Percentiles rank a stretch among this genome's conserved stretches.
Evolutionary conservation across 1,140 invertebrate species (phyloP).

Genomic region (Ceratoteleas bidentatus): DNA sequence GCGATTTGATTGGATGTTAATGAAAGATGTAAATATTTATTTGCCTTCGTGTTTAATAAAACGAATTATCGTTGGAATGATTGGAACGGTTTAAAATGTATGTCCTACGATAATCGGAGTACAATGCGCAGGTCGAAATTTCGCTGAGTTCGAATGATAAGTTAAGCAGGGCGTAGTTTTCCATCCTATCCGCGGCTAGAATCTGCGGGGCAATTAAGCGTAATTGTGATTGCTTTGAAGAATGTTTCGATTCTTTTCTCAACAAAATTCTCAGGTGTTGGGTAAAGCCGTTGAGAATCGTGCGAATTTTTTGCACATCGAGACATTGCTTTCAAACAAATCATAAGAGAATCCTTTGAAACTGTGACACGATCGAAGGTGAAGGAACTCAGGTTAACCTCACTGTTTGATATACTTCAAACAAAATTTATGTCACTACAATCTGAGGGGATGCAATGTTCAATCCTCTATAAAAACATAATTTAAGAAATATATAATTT

Average conservation of each 20-base stretch:
- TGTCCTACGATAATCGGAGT: neutral
- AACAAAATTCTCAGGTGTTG: slow-evolving; percentile 8
- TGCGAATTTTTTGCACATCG: too few species aligned
- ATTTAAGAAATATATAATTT: too few species aligned
- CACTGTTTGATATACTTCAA: too few species aligned
- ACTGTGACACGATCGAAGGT: too few species aligned
- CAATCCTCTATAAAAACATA: too few species aligned
- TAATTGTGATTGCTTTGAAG: slow-evolving; percentile 17
- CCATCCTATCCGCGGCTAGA: neutral
- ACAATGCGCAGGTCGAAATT: neutral
- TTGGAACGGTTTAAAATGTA: neutral
- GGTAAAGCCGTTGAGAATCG: too few species aligned
- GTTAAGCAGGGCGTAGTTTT: slow-evolving; percentile 3
- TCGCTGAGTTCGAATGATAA: neutral
- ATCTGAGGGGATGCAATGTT: too few species aligned
- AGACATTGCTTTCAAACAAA: too few species aligned
- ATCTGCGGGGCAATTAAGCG: slow-evolving; percentile 11
- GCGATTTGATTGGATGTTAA: neutral
- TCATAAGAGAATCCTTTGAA: too few species aligned
- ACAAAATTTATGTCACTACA: too few species aligned
- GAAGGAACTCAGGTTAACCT: too few species aligned
- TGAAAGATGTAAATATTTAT: neutral
- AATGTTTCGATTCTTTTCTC: slow-evolving; percentile 16
- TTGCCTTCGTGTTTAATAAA: neutral
- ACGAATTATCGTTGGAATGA: neutral